Base-by-base conservation (phyloP, 2,797 vertebrate species). In the Carduelis carduelis region DNA sequence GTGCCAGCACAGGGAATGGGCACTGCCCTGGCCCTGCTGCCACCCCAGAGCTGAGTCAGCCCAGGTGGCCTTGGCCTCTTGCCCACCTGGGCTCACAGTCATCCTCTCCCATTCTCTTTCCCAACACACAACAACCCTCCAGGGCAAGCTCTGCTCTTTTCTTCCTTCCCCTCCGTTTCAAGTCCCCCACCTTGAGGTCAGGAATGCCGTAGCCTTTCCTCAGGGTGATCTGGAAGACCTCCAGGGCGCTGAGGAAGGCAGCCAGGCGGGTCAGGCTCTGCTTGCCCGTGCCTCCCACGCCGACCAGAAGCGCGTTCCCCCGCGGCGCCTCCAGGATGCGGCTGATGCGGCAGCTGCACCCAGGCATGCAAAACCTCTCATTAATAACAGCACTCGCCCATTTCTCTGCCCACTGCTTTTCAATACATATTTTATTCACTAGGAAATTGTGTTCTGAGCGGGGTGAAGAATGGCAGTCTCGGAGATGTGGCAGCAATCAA, bases 191-290 rank as follows among this genome's bases (percentile, higher is more conserved):
- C 98, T 99, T 99, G 49, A 99, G 98, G 97, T 99, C 99, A 1
- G 96, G 18, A 88, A 99, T 97, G 46, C 98, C 92, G 28, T 99
- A 99, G 79, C 98, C 99, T 97, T 99, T 99, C 92, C 97, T 98
- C 93, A 99, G 97, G 14, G 99, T 99, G 98, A 99, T 98, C 97
- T 99, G 99, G 97, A 99, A 99, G 53, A 99, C 98, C 52, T 99
- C 99, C 97, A 99, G 98, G 82, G 97, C 98, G 96, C 99, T 98
- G 95, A 99, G 99, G 97, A 99, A 99, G 60, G 99, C 99, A 3
- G 99, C 99, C 77, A 99, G 97, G 39, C 99, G 98, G 28, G 99
- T 99, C 97, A 99, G 98, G 91, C 99, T 99, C 98, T 99, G 99
- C 97, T 99, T 99, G 39, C 99, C 99, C 0, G 99, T 99, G 17